These are phyloP conservation scores for Sebastes minor DNA, from an alignment of 2,797 vertebrate species.

Conservation along the genomic window DNA sequence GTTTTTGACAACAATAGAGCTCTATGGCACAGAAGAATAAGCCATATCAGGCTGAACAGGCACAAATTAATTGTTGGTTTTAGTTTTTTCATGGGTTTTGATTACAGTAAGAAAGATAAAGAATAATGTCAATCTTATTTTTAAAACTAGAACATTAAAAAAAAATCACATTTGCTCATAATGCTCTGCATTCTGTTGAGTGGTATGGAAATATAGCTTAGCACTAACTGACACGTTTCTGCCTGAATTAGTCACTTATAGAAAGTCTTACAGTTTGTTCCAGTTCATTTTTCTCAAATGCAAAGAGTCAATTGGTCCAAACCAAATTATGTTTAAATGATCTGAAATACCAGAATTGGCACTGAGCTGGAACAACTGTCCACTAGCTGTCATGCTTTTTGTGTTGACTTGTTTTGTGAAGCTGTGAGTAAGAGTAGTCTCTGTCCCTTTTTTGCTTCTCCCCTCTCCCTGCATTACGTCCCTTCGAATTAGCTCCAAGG, in stretches of 20 bases:
- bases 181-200: neutral
- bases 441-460: conserved; percentile 90
- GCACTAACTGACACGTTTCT: neutral
- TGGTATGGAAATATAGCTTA: neutral
- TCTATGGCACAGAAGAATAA: neutral
- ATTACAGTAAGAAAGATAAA: neutral
- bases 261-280: conserved; percentile 39
- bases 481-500: conserved; percentile 93
- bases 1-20: no score
- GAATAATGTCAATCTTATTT: neutral
- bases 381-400: conserved; percentile 56
- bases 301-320: neutral
- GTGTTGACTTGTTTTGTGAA: conserved; percentile 78
- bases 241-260: neutral
- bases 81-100: neutral
- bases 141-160: neutral
- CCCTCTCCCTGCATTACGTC: conserved; percentile 86
- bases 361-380: conserved; percentile 53
- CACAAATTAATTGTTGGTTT: neutral
- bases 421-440: conserved; percentile 96
- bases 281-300: conserved; percentile 28
- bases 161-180: neutral
- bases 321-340: neutral
- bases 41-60: rapidly evolving
- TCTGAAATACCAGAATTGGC: neutral